These are phyloP conservation scores for Hemiscyllium ocellatum DNA, from an alignment of 2,113 vertebrate species.

Conservation along the genomic window DNA sequence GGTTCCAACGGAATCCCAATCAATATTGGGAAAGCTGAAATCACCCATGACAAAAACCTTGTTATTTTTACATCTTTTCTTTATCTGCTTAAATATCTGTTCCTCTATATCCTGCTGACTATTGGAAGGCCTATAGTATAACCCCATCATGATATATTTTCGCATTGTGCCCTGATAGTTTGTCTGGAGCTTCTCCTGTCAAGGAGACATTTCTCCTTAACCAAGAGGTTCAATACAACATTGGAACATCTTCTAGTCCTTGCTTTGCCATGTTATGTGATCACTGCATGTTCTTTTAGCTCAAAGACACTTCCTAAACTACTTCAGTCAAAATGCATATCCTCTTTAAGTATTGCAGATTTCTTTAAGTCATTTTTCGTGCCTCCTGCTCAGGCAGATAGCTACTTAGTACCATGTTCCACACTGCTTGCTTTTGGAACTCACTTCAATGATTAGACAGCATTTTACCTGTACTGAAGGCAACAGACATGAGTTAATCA, in stretches of 20 bases:
- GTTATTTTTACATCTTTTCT: too few species aligned
- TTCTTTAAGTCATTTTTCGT: background rate
- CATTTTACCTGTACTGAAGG: background rate
- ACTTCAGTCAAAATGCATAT: background rate
- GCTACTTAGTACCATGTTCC: background rate
- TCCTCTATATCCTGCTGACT: too few species aligned
- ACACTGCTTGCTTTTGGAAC: background rate
- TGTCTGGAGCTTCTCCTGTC: background rate
- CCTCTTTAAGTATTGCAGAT: background rate
- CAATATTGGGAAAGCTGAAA: too few species aligned
- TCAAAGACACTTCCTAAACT: background rate
- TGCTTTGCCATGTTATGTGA: background rate
- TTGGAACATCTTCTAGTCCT: background rate
- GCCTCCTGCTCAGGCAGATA: background rate
- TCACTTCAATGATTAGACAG: background rate
- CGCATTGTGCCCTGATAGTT: background rate
- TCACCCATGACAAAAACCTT: too few species aligned
- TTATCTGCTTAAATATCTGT: too few species aligned
- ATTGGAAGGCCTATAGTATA: too few species aligned
- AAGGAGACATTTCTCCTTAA: background rate
- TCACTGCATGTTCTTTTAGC: too few species aligned
- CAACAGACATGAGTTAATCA: background rate
- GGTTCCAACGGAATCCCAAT: too few species aligned
- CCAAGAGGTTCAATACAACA: background rate
- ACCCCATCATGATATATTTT: too few species aligned